A percentile compares a stretch with the other conserved stretches of the same genome.
These are phyloP conservation scores for Aphis gossypii DNA, from an alignment of 1,140 invertebrate genomes.

Conservation along the genomic window DNA sequence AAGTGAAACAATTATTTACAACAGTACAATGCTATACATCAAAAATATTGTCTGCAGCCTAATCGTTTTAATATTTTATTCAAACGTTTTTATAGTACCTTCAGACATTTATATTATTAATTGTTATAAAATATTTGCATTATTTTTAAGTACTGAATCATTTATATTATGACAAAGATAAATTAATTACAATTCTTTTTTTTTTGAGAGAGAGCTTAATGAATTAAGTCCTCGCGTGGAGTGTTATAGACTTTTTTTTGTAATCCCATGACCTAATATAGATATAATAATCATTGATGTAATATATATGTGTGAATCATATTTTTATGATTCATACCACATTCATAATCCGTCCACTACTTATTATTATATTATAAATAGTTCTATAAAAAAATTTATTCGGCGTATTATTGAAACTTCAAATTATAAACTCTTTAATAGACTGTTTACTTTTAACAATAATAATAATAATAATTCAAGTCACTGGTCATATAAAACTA, in stretches of 20 bases:
- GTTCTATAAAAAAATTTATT: not conserved
- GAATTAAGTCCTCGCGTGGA: no score
- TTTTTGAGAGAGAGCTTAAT: no score
- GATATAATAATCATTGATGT: no score
- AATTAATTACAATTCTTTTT: no score
- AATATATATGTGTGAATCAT: no score
- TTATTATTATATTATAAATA: not conserved
- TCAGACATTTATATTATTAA: not conserved
- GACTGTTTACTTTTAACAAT: not conserved
- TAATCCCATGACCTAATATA: no score
- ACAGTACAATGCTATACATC: not conserved
- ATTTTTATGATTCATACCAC: not conserved
- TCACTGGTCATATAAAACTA: not conserved
- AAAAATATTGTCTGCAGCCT: not conserved
- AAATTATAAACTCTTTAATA: not conserved
- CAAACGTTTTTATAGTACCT: not conserved
- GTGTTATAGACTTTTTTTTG: no score
- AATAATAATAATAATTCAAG: not conserved
- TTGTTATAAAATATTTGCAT: not conserved
- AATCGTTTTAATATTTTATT: not conserved
- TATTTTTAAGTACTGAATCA: not conserved
- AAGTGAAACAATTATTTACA: not conserved
- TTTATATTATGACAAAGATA: not conserved
- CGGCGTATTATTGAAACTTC: not conserved
- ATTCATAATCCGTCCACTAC: not conserved